phyloP scores from a whole-genome alignment of 2,888 invertebrate genomes.

The Aporophyla nigra region DNA sequence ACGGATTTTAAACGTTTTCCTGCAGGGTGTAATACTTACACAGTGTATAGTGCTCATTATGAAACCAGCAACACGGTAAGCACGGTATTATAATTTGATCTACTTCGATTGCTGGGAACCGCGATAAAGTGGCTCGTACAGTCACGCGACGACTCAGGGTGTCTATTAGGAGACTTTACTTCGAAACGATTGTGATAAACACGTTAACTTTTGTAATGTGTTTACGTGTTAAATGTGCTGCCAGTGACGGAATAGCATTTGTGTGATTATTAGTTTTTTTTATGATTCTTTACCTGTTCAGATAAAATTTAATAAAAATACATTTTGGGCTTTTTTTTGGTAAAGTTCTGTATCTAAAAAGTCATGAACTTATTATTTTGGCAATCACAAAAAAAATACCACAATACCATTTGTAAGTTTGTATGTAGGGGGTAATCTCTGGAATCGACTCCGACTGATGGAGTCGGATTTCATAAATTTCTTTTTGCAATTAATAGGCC shows the following conservation, averaged over 20 bases:
- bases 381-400: no score
- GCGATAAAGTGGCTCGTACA: conserved; percentile 64
- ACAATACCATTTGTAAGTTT: no score
- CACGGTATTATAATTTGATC: conserved; percentile 72
- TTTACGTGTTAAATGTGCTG: conserved; percentile 31
- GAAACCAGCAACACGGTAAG: conserved; percentile 65
- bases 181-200: conserved; percentile 60
- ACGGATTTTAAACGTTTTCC: conserved; percentile 49
- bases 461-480: no score
- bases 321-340: no score
- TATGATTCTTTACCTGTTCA: background rate
- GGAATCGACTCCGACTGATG: no score
- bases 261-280: conserved; percentile 1
- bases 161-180: conserved; percentile 58
- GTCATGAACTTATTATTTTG: background rate
- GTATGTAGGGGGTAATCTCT: no score
- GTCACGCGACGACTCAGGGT: conserved; percentile 72
- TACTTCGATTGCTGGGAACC: conserved; percentile 74
- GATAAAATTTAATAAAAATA: background rate
- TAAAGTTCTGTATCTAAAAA: background rate
- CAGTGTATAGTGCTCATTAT: conserved; percentile 52
- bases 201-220: conserved; percentile 55
- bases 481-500: no score
- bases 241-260: conserved; percentile 1
- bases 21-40: conserved; percentile 43